Conservation (phyloP, 2,888 invertebrate species). For the Oligia latruncula region DNA sequence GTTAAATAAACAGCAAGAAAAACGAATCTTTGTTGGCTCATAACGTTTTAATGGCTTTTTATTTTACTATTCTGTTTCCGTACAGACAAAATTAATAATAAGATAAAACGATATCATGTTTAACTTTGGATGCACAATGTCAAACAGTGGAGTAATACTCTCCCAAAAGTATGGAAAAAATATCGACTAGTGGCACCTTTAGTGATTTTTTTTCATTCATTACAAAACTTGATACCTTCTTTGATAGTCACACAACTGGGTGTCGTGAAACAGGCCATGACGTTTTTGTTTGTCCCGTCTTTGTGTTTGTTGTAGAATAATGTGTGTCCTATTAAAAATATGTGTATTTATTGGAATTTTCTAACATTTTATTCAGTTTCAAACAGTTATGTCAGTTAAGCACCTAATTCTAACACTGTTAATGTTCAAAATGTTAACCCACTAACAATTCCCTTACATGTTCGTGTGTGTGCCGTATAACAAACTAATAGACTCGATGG, state of each 20-base stretch:
- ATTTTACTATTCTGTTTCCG: too few relatives aligned
- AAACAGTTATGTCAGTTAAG: background rate
- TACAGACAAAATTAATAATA: too few relatives aligned
- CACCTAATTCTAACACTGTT: slow-evolving; percentile 12
- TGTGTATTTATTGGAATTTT: background rate
- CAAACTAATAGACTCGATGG: slow-evolving; percentile 78
- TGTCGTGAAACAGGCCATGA: slow-evolving; percentile 17
- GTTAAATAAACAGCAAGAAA: too few relatives aligned
- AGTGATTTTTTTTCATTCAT: too few relatives aligned
- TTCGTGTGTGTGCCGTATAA: slow-evolving; percentile 71
- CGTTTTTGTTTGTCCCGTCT: slow-evolving; percentile 12
- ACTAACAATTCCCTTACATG: slow-evolving; percentile 69
- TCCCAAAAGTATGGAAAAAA: too few relatives aligned
- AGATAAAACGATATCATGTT: too few relatives aligned
- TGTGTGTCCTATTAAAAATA: background rate
- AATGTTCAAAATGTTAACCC: slow-evolving; percentile 35
- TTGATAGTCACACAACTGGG: too few relatives aligned
- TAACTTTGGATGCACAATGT: too few relatives aligned
- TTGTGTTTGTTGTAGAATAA: slow-evolving; percentile 17
- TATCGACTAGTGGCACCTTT: too few relatives aligned
- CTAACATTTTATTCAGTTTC: background rate
- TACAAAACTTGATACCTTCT: background rate
- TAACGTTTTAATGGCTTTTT: too few relatives aligned
- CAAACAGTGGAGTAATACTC: too few relatives aligned
- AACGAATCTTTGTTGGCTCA: too few relatives aligned